Conservation (phyloP, 2,797 vertebrate species). For the Zenarchopterus dispar region DNA sequence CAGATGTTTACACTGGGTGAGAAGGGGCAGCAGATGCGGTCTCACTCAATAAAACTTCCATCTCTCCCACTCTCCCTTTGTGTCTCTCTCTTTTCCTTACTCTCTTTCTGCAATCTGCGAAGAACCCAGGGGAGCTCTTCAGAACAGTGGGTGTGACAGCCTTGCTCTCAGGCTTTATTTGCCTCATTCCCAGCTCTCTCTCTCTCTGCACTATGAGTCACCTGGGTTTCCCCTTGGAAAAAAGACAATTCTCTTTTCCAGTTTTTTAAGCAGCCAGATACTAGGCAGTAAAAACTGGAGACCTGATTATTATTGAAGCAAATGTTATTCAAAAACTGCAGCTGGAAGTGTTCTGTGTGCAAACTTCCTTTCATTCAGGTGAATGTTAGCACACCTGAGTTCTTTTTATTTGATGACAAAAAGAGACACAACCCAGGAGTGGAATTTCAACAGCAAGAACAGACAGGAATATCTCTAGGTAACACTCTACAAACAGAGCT, state of each 20-base stretch:
- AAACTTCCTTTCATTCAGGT: slow-evolving; percentile 59
- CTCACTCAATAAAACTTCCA: slow-evolving; percentile 84
- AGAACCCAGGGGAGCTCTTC: slow-evolving; percentile 73
- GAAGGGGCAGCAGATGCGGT: slow-evolving; percentile 81
- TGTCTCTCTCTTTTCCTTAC: slow-evolving; percentile 63
- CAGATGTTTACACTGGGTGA: slow-evolving; percentile 82
- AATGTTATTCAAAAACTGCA: slow-evolving; percentile 46
- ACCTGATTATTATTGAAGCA: slow-evolving; percentile 36
- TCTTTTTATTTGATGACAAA: slow-evolving; percentile 73
- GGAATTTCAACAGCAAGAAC: slow-evolving; percentile 83
- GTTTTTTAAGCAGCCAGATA: slow-evolving; percentile 49
- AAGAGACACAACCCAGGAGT: slow-evolving; percentile 75
- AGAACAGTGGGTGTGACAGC: slow-evolving; percentile 78
- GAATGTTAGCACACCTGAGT: slow-evolving; percentile 76
- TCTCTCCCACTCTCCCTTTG: slow-evolving; percentile 71
- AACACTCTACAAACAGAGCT: slow-evolving; percentile 71
- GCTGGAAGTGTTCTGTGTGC: slow-evolving; percentile 41
- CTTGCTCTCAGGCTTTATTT: slow-evolving; percentile 66
- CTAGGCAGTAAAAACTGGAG: slow-evolving; percentile 31
- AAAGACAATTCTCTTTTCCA: slow-evolving; percentile 37
- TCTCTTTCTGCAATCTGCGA: slow-evolving; percentile 65
- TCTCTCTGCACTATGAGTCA: slow-evolving; percentile 70
- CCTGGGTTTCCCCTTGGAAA: slow-evolving; percentile 69
- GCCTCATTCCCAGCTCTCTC: slow-evolving; percentile 66
- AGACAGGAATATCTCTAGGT: slow-evolving; percentile 80